These are phyloP conservation scores for Biston betularia DNA, from an alignment of 2,888 invertebrate genomes.

Conservation along the genomic window DNA sequence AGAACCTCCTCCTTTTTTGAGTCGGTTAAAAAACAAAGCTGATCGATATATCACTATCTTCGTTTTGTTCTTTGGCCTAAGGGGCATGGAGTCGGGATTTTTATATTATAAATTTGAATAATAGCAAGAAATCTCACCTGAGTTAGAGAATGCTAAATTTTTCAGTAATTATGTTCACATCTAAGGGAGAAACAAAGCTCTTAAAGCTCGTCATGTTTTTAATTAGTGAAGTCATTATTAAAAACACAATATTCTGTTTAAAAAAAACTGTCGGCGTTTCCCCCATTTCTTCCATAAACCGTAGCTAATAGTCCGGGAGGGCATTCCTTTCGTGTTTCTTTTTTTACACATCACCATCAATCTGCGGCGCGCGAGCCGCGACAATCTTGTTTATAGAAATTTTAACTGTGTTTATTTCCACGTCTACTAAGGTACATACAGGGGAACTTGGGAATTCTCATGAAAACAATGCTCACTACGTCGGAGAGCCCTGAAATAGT, in stretches of 20 bases:
- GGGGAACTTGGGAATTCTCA: slow-evolving; percentile 41
- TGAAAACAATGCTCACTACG: too few species aligned
- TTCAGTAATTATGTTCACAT: neutral
- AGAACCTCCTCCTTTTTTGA: too few species aligned
- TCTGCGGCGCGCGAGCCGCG: slow-evolving; percentile 65
- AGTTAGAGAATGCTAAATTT: too few species aligned
- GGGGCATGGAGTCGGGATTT: too few species aligned
- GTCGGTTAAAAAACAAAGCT: too few species aligned
- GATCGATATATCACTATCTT: too few species aligned
- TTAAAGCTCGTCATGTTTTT: slow-evolving; percentile 39
- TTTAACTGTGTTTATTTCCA: slow-evolving; percentile 82
- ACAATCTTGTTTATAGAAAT: slow-evolving; percentile 84
- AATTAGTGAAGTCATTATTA: slow-evolving; percentile 51
- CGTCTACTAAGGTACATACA: slow-evolving; percentile 58
- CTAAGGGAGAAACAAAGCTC: slow-evolving; percentile 21
- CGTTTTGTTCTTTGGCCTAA: too few species aligned
- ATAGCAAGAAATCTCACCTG: too few species aligned
- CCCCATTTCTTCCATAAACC: slow-evolving; percentile 69
- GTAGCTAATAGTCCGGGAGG: slow-evolving; percentile 72
- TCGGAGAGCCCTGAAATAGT: too few species aligned
- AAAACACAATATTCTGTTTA: slow-evolving; percentile 55
- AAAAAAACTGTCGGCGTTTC: slow-evolving; percentile 50
- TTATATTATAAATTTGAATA: too few species aligned
- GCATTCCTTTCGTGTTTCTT: slow-evolving; percentile 42
- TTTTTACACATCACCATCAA: slow-evolving; percentile 66